Base-by-base conservation (phyloP, 2,797 vertebrate species). In the Arvicola amphibius region DNA sequence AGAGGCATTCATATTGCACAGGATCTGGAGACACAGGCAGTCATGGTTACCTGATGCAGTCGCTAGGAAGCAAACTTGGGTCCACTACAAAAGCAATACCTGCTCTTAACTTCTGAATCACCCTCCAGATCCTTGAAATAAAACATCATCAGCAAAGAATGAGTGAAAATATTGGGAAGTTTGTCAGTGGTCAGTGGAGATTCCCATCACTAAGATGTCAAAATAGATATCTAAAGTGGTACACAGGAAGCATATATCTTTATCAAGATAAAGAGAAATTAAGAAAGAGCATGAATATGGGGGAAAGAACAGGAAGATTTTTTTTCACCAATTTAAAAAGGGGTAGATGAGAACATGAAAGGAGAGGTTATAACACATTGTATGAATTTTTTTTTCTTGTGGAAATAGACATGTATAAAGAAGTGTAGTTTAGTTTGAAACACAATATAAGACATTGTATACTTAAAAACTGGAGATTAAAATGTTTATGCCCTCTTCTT, bases 401-500 rank as follows among this genome's bases (percentile, higher is more conserved):
- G 8, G 6, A 86, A 83, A 83, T 63, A 76, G 2, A 90, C 88
- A 69, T 27, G 53, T 23, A 71, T 73, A 77, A 83, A 78, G 67
- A 25, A 40, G 5, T 74, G 77, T 17, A 40, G 3, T 74, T 73
- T 34, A 87, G 25, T 91, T 84, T 87, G 86, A 88, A 94, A 94
- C 90, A 32, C 11, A 77, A 81, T 40, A 71, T 71, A 53, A 53
- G 27, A 32, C 34, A 88, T 17, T 86, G 48, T 32, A 46, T 43
- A 80, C 32, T 92, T 71, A 53, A 91, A 56, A 96, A 79, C 5
- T 48, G 4, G 43, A 43, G 53, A 32, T 63, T 14, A 37, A 91
- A 53, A 29, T 92, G 11, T 59, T 94, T 27, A 67, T n/a, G 93
- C 89, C 43, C 6, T 91, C 46, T 94, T 46, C 63, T 63, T 78